Percentiles rank a stretch among this genome's conserved stretches.
Evolutionary conservation across 2,888 invertebrate species (phyloP).

Genomic region (Monochamus alternatus): DNA sequence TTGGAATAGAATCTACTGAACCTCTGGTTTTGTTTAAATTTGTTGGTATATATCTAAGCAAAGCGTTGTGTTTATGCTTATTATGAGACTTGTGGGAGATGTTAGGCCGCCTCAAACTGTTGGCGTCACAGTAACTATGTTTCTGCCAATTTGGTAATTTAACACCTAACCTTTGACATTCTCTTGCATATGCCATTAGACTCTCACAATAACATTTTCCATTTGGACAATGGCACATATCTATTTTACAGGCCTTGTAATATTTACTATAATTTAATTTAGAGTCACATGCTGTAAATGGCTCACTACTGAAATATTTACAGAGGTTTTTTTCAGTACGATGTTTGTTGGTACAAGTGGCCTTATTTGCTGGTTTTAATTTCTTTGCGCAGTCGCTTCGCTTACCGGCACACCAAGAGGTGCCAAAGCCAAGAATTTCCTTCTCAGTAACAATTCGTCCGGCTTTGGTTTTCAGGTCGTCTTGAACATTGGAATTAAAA

Average conservation of each 20-base stretch:
- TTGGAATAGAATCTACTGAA: constrained; percentile 34
- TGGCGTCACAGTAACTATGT: constrained; percentile 60
- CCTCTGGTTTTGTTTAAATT: constrained; percentile 44
- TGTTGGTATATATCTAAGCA: constrained; percentile 37
- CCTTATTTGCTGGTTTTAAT: constrained; percentile 43
- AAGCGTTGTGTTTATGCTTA: constrained; percentile 21
- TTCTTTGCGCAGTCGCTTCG: constrained; percentile 58
- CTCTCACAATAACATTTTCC: constrained; percentile 91
- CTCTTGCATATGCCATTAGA: constrained; percentile 90
- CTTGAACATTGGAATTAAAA: constrained; percentile 89
- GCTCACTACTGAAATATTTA: constrained; percentile 66
- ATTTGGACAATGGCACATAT: constrained; percentile 87
- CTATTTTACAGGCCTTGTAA: constrained; percentile 86
- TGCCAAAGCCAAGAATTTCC: constrained; percentile 81
- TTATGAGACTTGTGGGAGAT: constrained; percentile 33
- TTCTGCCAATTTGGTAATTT: constrained; percentile 82
- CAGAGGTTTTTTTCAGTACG: constrained; percentile 60
- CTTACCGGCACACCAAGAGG: constrained; percentile 91
- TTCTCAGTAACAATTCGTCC: constrained; percentile 79
- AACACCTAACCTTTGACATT: constrained; percentile 86
- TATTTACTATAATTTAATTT: constrained; percentile 88
- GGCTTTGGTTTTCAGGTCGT: constrained; percentile 83
- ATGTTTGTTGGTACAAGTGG: constrained; percentile 42
- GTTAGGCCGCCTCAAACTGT: constrained; percentile 30
- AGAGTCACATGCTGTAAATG: constrained; percentile 85